Evolutionary conservation across 2,888 invertebrate species (phyloP).

Genomic region (Dryocosmus kuriphilus): DNA sequence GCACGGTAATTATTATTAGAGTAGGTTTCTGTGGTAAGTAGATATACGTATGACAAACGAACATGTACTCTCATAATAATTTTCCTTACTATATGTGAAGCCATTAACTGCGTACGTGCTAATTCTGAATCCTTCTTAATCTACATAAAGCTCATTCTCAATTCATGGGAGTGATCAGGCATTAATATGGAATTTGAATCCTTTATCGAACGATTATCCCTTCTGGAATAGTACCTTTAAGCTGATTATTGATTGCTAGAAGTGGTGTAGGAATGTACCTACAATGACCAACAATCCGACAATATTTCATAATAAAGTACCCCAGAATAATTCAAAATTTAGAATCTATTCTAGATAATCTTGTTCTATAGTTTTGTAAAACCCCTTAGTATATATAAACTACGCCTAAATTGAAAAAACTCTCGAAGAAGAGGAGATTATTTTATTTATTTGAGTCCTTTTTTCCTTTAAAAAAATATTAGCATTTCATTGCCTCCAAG

Average conservation of each 20-base stretch:
- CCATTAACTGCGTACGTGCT: slow-evolving; percentile 40
- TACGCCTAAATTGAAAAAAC: too few relatives aligned
- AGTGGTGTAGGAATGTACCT: background rate
- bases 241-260: slow-evolving; percentile 44
- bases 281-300: background rate
- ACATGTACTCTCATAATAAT: background rate
- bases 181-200: slow-evolving; percentile 59
- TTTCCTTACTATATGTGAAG: background rate
- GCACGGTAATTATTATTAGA: too few relatives aligned
- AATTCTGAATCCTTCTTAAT: slow-evolving; percentile 47
- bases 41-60: too few relatives aligned
- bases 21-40: too few relatives aligned
- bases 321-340: background rate
- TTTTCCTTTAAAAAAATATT: too few relatives aligned
- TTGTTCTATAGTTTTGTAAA: background rate
- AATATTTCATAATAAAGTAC: background rate
- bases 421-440: too few relatives aligned
- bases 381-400: background rate
- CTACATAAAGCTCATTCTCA: slow-evolving; percentile 56
- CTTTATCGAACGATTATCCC: slow-evolving; percentile 58
- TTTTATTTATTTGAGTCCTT: too few relatives aligned
- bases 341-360: background rate
- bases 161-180: slow-evolving; percentile 52
- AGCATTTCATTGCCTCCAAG: too few relatives aligned
- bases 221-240: slow-evolving; percentile 37